Evolutionary conservation across 2,888 invertebrate species (phyloP).

Genomic region (Lasioglossum leucozonium): DNA sequence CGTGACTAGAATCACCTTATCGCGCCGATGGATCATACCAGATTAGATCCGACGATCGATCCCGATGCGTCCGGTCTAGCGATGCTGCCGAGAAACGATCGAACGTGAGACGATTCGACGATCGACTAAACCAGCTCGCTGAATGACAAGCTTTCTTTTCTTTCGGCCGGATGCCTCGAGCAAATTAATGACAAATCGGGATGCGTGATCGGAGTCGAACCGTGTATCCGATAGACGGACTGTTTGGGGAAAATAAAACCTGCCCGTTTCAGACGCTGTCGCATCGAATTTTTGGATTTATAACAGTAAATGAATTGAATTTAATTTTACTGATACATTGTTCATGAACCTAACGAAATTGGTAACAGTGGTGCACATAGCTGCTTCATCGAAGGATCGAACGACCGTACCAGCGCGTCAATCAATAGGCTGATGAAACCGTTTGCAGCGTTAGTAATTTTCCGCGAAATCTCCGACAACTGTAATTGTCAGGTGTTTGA

Average conservation of each 20-base stretch:
- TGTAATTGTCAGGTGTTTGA: background rate
- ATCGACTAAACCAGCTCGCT: background rate
- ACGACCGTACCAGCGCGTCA: background rate
- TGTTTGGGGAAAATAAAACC: background rate
- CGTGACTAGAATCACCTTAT: constrained; percentile 39
- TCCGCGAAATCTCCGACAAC: background rate
- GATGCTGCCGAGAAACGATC: constrained; percentile 10
- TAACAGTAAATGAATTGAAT: too few species aligned
- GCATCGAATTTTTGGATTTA: too few species aligned
- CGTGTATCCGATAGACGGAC: background rate
- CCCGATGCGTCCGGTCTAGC: background rate
- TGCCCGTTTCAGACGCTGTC: too few species aligned
- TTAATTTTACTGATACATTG: too few species aligned
- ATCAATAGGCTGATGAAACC: background rate
- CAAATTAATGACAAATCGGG: constrained; percentile 33
- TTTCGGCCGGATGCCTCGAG: background rate
- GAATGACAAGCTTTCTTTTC: background rate
- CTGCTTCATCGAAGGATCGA: background rate
- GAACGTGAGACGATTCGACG: constrained; percentile 32
- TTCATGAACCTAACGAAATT: too few species aligned
- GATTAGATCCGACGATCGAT: constrained; percentile 31
- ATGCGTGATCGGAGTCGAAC: background rate
- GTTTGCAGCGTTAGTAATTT: background rate
- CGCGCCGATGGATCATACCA: constrained; percentile 15
- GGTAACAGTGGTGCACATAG: background rate